phyloP scores from a whole-genome alignment of 2,797 vertebrate genomes.

The Fratercula arctica region DNA sequence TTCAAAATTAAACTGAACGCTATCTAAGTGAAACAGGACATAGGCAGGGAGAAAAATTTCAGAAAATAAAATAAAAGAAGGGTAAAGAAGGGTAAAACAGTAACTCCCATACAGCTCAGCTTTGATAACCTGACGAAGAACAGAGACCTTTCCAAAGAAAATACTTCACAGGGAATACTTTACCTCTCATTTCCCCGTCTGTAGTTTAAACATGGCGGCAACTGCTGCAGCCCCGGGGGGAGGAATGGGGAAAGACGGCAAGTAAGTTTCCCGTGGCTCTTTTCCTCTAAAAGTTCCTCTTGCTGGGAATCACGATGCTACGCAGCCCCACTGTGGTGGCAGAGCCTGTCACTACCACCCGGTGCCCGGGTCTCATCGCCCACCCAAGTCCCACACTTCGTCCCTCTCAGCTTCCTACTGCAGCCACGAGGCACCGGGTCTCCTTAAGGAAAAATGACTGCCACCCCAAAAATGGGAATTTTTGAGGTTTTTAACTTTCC shows the following conservation, averaged over 20 bases:
- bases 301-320: neutral
- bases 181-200: neutral
- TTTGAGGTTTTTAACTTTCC: neutral
- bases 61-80: neutral
- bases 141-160: neutral
- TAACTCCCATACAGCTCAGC: neutral
- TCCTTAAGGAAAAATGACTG: neutral
- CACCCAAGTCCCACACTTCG: accelerated
- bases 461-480: neutral
- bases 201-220: neutral
- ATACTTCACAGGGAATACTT: neutral
- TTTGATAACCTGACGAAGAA: neutral
- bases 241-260: neutral
- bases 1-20: neutral
- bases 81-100: neutral
- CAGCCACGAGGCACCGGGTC: neutral
- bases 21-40: neutral
- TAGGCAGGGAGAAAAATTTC: neutral
- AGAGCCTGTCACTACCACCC: neutral
- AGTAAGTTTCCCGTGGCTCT: neutral
- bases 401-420: neutral
- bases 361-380: accelerated
- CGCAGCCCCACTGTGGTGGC: neutral
- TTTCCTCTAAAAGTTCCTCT: neutral
- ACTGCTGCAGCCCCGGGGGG: neutral